Evolutionary conservation across 1,140 invertebrate species (phyloP), one percentile per base, ranked within the genome.

Genomic region (Halyomorpha halys): DNA sequence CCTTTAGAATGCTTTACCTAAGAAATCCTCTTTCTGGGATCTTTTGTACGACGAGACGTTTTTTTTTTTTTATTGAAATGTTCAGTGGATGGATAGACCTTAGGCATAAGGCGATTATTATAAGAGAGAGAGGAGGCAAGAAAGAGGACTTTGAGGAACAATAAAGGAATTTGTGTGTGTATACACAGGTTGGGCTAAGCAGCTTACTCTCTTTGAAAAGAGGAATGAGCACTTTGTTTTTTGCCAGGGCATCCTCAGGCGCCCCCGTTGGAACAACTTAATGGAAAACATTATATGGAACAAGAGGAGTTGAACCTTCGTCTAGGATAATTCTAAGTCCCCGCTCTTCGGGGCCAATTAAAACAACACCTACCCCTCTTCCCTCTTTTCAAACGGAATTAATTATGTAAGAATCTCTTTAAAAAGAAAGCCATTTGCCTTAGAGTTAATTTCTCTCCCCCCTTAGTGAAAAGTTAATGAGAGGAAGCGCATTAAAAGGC

Each of bases 141-240:
- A 23, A 25, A 25, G 18, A 56, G 53, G 53, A 56, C 53, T 56
- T 56, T 56, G 53, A 56, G 53, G 19, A 56, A 56, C 53, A 56
- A 56, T 56, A 56, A 56, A 56, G 53, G 53, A 56, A 56, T 56
- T 56, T 56, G 53, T 56, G 21, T 21, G 53, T 25, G 53, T 56
- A 25, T 56, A 23, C 53, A 49, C 47, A 49, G 53, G 53, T 25
- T 56, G 23, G 14, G 9, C 53, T 56, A 56, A 56, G 53, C 19
- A 2, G 53, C 53, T 56, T 56, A 56, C 23, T 21, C 5, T 9
- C 53, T 3, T 21, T 56, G 47, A 49, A 49, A 21, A 18, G 47
- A 18, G n/a, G 21, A 19, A 49, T 18, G 47, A 49, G 47, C 11
- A 49, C 47, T 49, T 49, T 19, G 47, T 49, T 49, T 49, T 49